Evolutionary conservation across 2,888 invertebrate genomes (phyloP), one percentile per base, ranked within the genome.

Genomic region (Cosmopolites sordidus): DNA sequence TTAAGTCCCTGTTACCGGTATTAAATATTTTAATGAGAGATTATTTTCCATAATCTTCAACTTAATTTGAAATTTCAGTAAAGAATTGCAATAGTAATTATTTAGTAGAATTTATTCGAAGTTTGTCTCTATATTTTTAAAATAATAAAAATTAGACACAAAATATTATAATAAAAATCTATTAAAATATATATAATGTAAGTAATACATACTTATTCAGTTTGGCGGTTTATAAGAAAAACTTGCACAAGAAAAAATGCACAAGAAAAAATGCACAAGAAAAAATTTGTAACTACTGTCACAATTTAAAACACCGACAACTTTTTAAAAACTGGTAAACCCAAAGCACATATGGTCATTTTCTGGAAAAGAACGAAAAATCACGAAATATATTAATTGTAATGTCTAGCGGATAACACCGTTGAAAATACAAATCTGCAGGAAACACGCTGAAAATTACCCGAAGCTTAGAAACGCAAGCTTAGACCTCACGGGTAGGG

Each of bases 201-300:
- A 29, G n/a, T n/a, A 9, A 41, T 47, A 46, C 54, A 8, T 54
- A 54, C 54, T 46, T 54, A 41, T 54, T 54, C 27, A 54, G 50
- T 43, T 54, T 54, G 41, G 54, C 54, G 49, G 49, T 38, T 47
- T 50, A 46, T 33, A 12, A 12, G 30, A 41, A 39, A 43, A 43
- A 51, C 45, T 45, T 15, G 27, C 14, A 11, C 16, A 18, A 6
- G n/a, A 11, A 16, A 18, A 18, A 12, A 8, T 9, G 41, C 18
- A 18, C 27, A 33, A 37, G 41, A 30, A 42, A 30, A 18, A 12
- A n/a, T 8, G 43, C 27, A 18, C 29, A 38, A 39, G 41, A 37
- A 43, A 37, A n/a, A 22, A 5, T 22, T 22, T 22, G 40, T 4
- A 33, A 18, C 1, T 43, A 50, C 43, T 43, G 49, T 39, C 46